Evolutionary conservation across 2,797 vertebrate genomes (phyloP).

Genomic region (Pantherophis vulpinus): DNA sequence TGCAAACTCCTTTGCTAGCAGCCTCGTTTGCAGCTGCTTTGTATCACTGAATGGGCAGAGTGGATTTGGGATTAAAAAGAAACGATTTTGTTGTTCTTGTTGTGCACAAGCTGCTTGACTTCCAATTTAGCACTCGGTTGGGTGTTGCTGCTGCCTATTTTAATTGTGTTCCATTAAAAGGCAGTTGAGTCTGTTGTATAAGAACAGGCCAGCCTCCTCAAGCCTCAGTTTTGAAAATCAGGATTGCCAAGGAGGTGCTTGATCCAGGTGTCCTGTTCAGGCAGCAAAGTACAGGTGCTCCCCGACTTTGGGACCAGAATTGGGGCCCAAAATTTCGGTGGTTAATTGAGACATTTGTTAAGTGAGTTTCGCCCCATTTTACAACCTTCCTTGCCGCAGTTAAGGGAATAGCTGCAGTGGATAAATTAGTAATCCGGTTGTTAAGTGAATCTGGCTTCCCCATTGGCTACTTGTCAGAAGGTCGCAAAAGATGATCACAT

Average conservation of each 20-base stretch:
- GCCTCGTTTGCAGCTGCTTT: not conserved
- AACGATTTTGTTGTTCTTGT: not conserved
- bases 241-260: not conserved
- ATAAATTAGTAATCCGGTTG: not conserved
- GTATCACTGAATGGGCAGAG: not conserved
- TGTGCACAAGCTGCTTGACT: not conserved
- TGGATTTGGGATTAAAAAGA: not conserved
- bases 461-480: not conserved
- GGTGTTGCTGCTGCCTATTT: not conserved
- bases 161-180: not conserved
- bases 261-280: not conserved
- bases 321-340: not conserved
- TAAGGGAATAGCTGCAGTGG: not conserved
- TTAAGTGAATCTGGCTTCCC: not conserved
- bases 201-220: not conserved
- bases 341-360: not conserved
- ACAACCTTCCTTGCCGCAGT: not conserved
- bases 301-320: not conserved
- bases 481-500: not conserved
- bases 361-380: not conserved
- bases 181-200: not conserved
- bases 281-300: not conserved
- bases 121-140: not conserved
- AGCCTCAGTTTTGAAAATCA: not conserved
- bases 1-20: not conserved